Base-by-base conservation (phyloP, 92 coral and sea anemone genomes). In the Parazoanthus darwini region DNA sequence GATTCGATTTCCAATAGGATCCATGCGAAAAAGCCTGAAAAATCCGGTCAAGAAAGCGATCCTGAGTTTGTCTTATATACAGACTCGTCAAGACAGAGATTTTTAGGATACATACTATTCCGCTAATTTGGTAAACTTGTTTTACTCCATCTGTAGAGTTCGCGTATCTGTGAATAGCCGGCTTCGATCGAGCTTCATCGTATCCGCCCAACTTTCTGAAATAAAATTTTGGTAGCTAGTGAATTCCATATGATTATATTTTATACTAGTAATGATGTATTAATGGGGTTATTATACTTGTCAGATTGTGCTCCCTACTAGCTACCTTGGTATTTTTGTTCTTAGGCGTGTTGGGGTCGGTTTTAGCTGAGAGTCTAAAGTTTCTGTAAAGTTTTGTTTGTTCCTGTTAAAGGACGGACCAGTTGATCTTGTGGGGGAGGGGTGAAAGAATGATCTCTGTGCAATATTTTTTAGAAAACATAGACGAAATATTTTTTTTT, bases 221-320 rank as follows among this genome's bases (percentile, higher is more conserved):
- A 67, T 67, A 0, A 67, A 67, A 67, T 67, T 67, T 67, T 67
- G 73, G 73, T 67, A 67, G 73, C 73, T 67, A 67, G 73, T 67
- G 73, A 67, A 67, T 67, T 67, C 1, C 73, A 67, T 67, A 67
- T 67, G 73, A 67, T 67, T 67, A 67, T 2, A 67, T 0, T 67
- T 67, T 67, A 67, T 67, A 2, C 73, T 67, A 67, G 73, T 67
- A 67, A 67, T 67, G 73, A 67, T 67, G 73, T 67, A 67, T 67
- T 67, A 67, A 67, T 67, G 73, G 73, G 73, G 73, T 67, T 67
- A 67, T 67, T 67, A 67, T 67, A 67, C 22, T 67, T 67, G 73
- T 67, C 73, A 67, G 73, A 67, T 67, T 67, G 73, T 67, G 73
- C 73, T 67, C 73, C 73, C 73, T 67, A 67, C 73, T 67, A 67